A percentile compares a stretch with the other conserved stretches of the same genome.
Evolutionary conservation across 2,888 invertebrate species (phyloP).

Genomic region (Drosophila paucipuncta): DNA sequence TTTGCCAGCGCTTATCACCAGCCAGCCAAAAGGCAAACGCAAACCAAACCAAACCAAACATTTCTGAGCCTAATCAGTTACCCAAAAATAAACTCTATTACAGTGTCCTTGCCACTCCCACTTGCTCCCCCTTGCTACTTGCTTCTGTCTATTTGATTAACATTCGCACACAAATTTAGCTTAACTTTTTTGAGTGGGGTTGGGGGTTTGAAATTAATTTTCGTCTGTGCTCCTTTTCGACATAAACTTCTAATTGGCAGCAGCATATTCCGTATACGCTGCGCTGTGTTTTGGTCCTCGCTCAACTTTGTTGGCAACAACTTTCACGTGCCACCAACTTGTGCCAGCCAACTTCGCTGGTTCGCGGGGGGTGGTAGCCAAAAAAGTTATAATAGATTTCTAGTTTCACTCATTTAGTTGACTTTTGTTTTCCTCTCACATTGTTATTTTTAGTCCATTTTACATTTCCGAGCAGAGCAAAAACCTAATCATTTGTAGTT

Average conservation of each 20-base stretch:
- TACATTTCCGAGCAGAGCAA: slow-evolving; percentile 10
- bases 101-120: not conserved
- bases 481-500: slow-evolving; percentile 71
- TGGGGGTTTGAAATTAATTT: slow-evolving; percentile 65
- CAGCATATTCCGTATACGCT: slow-evolving; percentile 69
- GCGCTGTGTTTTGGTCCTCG: slow-evolving; percentile 33
- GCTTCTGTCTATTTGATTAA: slow-evolving; percentile 68
- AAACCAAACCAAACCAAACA: slow-evolving; percentile 7
- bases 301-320: slow-evolving; percentile 42
- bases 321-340: slow-evolving; percentile 15
- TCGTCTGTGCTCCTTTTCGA: slow-evolving; percentile 40
- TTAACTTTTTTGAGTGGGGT: slow-evolving; percentile 52
- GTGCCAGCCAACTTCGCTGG: slow-evolving; percentile 49
- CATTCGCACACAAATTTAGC: slow-evolving; percentile 70
- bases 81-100: slow-evolving; percentile 39
- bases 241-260: slow-evolving; percentile 79
- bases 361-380: not conserved
- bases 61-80: slow-evolving; percentile 28
- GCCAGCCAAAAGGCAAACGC: slow-evolving; percentile 42
- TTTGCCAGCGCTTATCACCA: slow-evolving; percentile 49
- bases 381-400: slow-evolving; percentile 79
- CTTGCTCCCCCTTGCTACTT: not conserved
- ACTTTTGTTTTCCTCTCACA: slow-evolving; percentile 40
- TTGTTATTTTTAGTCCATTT: slow-evolving; percentile 7
- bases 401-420: slow-evolving; percentile 70